phyloP scores from a whole-genome alignment of 2,888 invertebrate genomes.

The Craniophora ligustri region DNA sequence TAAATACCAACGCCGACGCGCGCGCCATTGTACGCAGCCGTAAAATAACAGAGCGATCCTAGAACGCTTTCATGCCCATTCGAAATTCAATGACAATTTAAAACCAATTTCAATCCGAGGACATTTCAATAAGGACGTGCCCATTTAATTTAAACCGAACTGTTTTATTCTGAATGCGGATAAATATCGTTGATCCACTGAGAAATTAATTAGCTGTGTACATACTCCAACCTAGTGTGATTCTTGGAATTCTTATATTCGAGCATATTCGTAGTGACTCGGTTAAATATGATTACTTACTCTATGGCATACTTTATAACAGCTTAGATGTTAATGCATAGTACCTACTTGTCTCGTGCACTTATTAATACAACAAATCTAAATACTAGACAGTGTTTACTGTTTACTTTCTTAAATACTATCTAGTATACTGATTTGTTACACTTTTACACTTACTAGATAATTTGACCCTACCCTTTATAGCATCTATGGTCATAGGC shows the following conservation, averaged over 20 bases:
- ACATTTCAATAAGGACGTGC: constrained; percentile 50
- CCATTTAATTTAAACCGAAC: constrained; percentile 35
- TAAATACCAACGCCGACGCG: constrained; percentile 52
- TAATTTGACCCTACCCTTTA: too few relatives aligned
- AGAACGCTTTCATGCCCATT: constrained; percentile 35
- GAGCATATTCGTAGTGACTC: too few relatives aligned
- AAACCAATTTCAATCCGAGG: constrained; percentile 60
- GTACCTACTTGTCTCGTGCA: too few relatives aligned
- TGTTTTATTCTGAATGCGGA: constrained; percentile 38
- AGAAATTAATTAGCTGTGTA: constrained; percentile 52
- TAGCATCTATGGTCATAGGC: too few relatives aligned
- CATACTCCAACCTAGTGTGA: constrained; percentile 20
- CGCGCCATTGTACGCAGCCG: constrained; percentile 39
- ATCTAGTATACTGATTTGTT: too few relatives aligned
- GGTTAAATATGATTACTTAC: too few relatives aligned
- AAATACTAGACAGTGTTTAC: too few relatives aligned
- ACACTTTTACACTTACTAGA: too few relatives aligned
- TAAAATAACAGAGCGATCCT: constrained; percentile 44
- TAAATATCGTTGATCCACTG: constrained; percentile 44
- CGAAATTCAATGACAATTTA: constrained; percentile 56
- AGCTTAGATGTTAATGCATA: too few relatives aligned
- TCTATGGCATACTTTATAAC: too few relatives aligned
- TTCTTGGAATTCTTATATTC: constrained; percentile 25
- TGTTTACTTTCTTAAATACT: too few relatives aligned
- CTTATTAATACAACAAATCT: too few relatives aligned